Evolutionary conservation across 1,140 invertebrate species (phyloP), one percentile per base, ranked within the genome.

Genomic region (Saxidomus purpurata): DNA sequence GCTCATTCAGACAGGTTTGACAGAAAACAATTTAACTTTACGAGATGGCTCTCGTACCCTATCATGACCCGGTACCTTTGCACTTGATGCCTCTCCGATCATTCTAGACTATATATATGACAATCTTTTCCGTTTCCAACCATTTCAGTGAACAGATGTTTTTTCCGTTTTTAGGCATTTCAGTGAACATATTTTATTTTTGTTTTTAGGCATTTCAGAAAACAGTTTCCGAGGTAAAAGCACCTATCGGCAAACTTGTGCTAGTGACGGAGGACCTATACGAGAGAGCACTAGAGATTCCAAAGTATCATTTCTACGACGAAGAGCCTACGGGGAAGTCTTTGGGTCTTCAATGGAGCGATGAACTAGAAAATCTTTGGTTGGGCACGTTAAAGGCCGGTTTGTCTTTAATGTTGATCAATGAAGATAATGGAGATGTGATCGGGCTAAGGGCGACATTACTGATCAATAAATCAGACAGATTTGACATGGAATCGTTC

Each of bases 181-280:
- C 15, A 43, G 4, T 43, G 43, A 43, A 43, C 6, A 63, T 25
- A 63, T 63, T 4, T 15, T 55, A 36, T 80, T 80, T 34, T n/a
- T 8, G 15, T 43, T 4, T 43, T 4, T 15, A 80, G 77, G 77
- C 77, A 1, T 52, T 80, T 55, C 9, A 55, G 25, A 80, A 59
- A 31, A 59, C 77, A 22, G 28, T 15, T 3, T 3, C 8, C 3
- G 17, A 55, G 9, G 28, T 55, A 17, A 2, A 34, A 22, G 19
- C 28, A n/a, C n/a, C 77, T 43, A 36, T 55, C 3, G 77, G 77
- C 11, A 59, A 59, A n/a, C 77, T 80, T 31, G 47, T 59, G 1
- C n/a, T 55, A 19, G n/a, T 80, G 1, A 80, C 77, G 1, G 77
- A 80, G 34, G 77, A 80, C 17, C 52, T 52, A n/a, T 59, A 55